A percentile compares a stretch with the other conserved stretches of the same genome.
Conservation (phyloP, 2,888 invertebrate genomes). For the Drosophila kambysellisi region DNA sequence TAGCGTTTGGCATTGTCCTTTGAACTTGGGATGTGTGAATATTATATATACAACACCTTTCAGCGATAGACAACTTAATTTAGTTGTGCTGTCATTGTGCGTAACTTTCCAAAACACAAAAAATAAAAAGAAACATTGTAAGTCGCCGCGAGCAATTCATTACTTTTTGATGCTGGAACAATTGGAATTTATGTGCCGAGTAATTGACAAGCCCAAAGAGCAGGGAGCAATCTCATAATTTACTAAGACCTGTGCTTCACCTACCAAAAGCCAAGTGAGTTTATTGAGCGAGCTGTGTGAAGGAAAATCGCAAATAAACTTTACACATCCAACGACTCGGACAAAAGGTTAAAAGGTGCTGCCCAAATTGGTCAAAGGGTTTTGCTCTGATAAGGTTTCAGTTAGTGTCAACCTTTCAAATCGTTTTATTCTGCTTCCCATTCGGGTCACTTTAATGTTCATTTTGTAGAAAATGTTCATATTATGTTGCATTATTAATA, state of each 20-base stretch:
- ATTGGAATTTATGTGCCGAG: slow-evolving; percentile 70
- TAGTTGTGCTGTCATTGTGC: slow-evolving; percentile 36
- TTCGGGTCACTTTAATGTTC: slow-evolving; percentile 12
- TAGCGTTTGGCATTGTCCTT: background rate
- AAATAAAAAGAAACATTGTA: slow-evolving; percentile 35
- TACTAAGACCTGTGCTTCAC: slow-evolving; percentile 15
- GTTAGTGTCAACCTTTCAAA: slow-evolving; percentile 37
- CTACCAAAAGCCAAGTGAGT: slow-evolving; percentile 17
- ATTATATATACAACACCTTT: slow-evolving; percentile 38
- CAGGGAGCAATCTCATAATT: slow-evolving; percentile 55
- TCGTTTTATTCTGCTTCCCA: slow-evolving; percentile 18
- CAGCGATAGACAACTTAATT: slow-evolving; percentile 51
- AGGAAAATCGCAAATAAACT: slow-evolving; percentile 22
- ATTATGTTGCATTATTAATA: slow-evolving; percentile 10
- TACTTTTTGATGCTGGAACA: slow-evolving; percentile 67
- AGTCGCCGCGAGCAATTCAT: slow-evolving; percentile 62
- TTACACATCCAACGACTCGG: slow-evolving; percentile 8
- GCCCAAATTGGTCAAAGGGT: slow-evolving; percentile 30
- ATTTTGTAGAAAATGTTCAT: slow-evolving; percentile 1
- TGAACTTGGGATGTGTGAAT: slow-evolving; percentile 11
- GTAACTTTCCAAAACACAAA: slow-evolving; percentile 18
- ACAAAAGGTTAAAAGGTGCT: slow-evolving; percentile 37
- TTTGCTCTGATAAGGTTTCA: slow-evolving; percentile 10
- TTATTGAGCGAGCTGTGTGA: slow-evolving; percentile 17
- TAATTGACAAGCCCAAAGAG: slow-evolving; percentile 67